Conservation (phyloP, 2,113 vertebrate species). For the Oryctolagus cuniculus region DNA sequence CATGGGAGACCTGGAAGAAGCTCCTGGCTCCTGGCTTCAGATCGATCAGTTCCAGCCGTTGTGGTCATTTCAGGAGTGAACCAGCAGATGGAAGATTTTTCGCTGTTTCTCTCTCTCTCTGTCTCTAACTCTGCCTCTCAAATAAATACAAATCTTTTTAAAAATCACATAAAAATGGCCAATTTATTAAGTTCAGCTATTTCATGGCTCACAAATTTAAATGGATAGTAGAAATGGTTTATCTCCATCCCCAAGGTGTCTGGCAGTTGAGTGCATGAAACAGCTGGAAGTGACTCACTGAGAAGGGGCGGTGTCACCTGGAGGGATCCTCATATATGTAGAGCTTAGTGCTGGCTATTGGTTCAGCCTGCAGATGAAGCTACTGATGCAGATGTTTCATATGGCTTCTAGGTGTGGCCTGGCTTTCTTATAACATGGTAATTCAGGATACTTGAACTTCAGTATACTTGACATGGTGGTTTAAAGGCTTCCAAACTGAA, state of each 20-base stretch:
- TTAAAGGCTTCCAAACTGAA: not conserved
- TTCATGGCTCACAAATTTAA: not conserved
- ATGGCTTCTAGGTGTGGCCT: fast-evolving
- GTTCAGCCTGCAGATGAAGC: not conserved
- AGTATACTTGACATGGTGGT: not conserved
- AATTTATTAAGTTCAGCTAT: constrained; percentile 25
- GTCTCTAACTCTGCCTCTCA: too few relatives aligned
- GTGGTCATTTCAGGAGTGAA: too few relatives aligned
- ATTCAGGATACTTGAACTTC: not conserved
- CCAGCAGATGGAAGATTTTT: too few relatives aligned
- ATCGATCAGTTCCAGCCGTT: too few relatives aligned
- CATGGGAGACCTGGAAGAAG: too few relatives aligned
- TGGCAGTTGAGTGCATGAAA: not conserved
- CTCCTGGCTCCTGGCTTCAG: too few relatives aligned
- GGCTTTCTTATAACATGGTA: not conserved
- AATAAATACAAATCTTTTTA: not conserved
- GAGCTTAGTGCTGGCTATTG: not conserved
- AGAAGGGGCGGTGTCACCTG: not conserved
- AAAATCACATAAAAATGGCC: too few relatives aligned
- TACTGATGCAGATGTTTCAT: not conserved
- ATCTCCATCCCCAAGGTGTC: not conserved
- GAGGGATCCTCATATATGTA: not conserved
- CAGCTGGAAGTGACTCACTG: not conserved
- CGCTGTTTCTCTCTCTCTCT: too few relatives aligned
- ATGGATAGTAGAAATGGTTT: not conserved